Evolutionary conservation across 2,113 vertebrate genomes (phyloP).

Genomic region (Lagopus muta): DNA sequence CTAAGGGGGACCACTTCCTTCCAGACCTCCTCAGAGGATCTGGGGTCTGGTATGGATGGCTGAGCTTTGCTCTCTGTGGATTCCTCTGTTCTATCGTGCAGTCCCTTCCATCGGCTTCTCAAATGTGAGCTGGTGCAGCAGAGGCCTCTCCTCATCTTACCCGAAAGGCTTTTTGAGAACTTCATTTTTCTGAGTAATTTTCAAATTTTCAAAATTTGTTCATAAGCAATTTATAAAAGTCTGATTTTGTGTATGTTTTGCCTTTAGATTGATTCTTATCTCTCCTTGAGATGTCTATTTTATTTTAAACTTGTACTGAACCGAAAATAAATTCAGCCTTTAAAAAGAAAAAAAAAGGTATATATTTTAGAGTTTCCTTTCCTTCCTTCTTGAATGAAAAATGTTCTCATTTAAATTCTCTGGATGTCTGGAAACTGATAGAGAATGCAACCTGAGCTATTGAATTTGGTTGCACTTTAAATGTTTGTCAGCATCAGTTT

Average conservation of each 20-base stretch:
- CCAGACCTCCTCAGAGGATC: neutral
- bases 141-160: neutral
- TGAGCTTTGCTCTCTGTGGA: neutral
- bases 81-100: neutral
- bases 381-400: neutral
- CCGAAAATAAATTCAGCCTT: neutral
- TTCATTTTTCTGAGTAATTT: neutral
- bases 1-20: neutral
- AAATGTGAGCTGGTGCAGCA: neutral
- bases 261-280: neutral
- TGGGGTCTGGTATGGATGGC: neutral
- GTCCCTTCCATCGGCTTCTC: neutral
- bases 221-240: neutral
- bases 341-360: neutral
- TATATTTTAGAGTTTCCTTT: neutral
- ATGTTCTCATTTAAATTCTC: neutral
- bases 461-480: neutral
- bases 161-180: neutral
- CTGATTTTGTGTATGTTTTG: neutral
- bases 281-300: neutral
- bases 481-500: neutral
- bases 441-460: neutral
- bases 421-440: neutral
- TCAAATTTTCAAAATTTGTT: neutral
- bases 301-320: neutral